Conservation (phyloP, 2,888 invertebrate genomes). For the Apodemia zela region DNA sequence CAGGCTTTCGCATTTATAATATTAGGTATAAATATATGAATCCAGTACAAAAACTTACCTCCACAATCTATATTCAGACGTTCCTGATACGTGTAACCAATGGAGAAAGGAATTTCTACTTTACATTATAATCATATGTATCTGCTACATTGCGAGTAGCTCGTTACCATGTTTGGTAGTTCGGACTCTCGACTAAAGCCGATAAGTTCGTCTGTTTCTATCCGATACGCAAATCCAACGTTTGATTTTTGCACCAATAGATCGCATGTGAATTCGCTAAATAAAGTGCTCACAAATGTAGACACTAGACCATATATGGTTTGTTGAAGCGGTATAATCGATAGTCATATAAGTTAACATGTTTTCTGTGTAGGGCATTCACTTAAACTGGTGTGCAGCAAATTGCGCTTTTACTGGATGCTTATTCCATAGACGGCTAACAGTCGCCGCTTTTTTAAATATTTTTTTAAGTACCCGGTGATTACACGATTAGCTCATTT, state of each 20-base stretch:
- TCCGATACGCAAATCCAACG: slow-evolving; percentile 32
- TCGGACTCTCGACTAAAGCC: slow-evolving; percentile 22
- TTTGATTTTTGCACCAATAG: slow-evolving; percentile 23
- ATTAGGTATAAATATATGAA: background rate
- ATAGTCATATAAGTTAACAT: slow-evolving; percentile 11
- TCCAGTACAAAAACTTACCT: background rate
- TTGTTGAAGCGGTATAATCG: background rate
- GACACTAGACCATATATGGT: slow-evolving; percentile 15
- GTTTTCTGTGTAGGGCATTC: slow-evolving; percentile 10
- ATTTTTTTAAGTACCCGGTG: too few species aligned
- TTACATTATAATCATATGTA: slow-evolving; percentile 32
- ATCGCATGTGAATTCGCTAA: slow-evolving; percentile 16
- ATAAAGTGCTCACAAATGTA: slow-evolving; percentile 22
- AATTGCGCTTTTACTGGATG: background rate
- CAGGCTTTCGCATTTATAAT: too few species aligned
- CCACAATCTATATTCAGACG: slow-evolving; percentile 1
- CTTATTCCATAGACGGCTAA: background rate
- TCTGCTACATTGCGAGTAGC: slow-evolving; percentile 28
- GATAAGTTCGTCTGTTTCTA: slow-evolving; percentile 28
- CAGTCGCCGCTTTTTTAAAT: background rate
- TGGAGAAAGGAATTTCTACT: slow-evolving; percentile 34
- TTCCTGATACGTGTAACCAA: slow-evolving; percentile 16
- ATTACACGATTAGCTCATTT: too few species aligned
- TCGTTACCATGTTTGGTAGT: slow-evolving; percentile 29
- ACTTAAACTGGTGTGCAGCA: slow-evolving; percentile 3